phyloP scores from a whole-genome alignment of 2,797 vertebrate genomes.

The Anguilla marmorata region DNA sequence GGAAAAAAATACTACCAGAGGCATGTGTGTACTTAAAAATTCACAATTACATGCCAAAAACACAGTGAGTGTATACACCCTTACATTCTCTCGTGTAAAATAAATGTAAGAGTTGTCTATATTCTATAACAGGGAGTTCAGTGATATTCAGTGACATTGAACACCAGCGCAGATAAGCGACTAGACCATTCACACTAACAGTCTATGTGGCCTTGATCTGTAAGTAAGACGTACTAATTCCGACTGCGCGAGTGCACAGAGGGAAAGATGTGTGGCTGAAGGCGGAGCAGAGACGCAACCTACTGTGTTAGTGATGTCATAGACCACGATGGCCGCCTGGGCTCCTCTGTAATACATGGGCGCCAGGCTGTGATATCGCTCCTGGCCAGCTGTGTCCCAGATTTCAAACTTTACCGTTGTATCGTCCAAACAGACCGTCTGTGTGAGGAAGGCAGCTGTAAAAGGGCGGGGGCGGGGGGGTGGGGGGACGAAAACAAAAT shows the following conservation, averaged over 20 bases:
- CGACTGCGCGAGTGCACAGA: background rate
- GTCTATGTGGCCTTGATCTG: background rate
- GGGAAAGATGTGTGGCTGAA: background rate
- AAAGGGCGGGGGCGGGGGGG: background rate
- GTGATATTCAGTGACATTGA: no score
- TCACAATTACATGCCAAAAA: background rate
- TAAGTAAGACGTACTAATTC: background rate
- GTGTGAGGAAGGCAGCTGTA: conserved; percentile 93
- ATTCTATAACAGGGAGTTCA: background rate
- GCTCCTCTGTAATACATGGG: conserved; percentile 96
- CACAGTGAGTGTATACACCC: background rate
- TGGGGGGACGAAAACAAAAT: background rate
- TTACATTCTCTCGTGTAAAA: background rate
- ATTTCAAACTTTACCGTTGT: conserved; percentile 98
- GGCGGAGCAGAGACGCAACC: conserved; percentile 30
- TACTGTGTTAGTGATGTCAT: conserved; percentile 94
- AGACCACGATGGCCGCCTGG: conserved; percentile 93
- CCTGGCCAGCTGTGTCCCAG: conserved; percentile 95
- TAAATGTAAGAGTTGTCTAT: background rate
- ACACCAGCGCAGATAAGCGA: background rate
- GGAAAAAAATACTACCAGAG: background rate
- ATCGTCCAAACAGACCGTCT: conserved; percentile 93
- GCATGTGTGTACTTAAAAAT: background rate
- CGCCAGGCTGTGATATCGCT: conserved; percentile 94
- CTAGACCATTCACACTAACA: background rate